Base-by-base conservation (phyloP, 2,113 vertebrate species). In the Hyperopisus bebe region DNA sequence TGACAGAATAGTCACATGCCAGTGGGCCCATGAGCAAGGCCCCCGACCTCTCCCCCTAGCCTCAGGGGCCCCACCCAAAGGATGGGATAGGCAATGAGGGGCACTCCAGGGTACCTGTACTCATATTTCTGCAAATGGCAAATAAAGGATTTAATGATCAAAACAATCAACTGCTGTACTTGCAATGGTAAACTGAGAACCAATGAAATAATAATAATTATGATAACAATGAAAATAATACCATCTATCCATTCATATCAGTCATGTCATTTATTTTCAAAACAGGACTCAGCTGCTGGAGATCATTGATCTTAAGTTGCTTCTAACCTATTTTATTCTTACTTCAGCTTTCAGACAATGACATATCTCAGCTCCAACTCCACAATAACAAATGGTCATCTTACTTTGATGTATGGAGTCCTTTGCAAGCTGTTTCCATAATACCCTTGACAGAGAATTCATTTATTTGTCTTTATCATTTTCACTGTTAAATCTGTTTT, bases 351-450 rank as follows among this genome's bases (percentile, higher is more conserved):
- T 95, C 92, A 89, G 91, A 94, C 94, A 94, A 93, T 93, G 93
- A 93, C 94, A 94, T 94, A 95, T 95, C 96, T 95, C 93, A 94
- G 94, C 94, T 94, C 95, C 95, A 95, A 95, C 96, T 95, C 95
- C 93, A 93, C 90, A 91, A 94, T 94, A 96, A 96, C 96, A 96
- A 96, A 96, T 95, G 94, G 93, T 92, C 92, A 88, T 95, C 95
- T 92, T 89, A 82, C 95, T 95, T 95, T 96, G 95, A 96, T 95
- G 94, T 95, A 96, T 95, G 94, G 94, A 92, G 93, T 94, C 94
- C 93, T 93, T 92, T 94, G 92, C 94, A 93, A 94, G 94, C 94
- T 92, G 93, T 95, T 95, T 95, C 94, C 92, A 94, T 95, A 95
- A 95, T 94, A 95, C 91, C 94, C 93, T 94, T 96, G 95, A 95